A percentile compares a stretch with the other conserved stretches of the same genome.
phyloP scores from a whole-genome alignment of 2,797 vertebrate species.

The Rhinella marina region DNA sequence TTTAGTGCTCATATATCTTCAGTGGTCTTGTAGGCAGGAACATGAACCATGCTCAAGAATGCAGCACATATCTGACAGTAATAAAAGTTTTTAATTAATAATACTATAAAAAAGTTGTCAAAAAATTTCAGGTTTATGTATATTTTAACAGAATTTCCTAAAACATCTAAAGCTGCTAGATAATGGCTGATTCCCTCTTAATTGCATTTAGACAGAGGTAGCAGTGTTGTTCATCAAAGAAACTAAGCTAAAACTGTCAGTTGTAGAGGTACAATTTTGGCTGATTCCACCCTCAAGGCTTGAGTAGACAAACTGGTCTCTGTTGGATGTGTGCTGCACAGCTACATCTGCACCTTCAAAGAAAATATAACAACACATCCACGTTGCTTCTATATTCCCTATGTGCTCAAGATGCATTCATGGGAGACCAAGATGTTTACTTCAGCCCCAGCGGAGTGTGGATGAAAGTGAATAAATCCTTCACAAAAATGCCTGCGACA shows the following conservation, averaged over 20 bases:
- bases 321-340: slow-evolving; percentile 4
- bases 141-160: not conserved
- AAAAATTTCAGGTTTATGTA: not conserved
- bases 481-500: slow-evolving; percentile 20
- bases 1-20: not conserved
- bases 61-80: not conserved
- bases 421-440: slow-evolving; percentile 22
- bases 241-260: not conserved
- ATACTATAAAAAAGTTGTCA: not conserved
- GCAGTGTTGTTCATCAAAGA: not conserved
- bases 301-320: slow-evolving; percentile 11
- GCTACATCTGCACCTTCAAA: slow-evolving; percentile 27
- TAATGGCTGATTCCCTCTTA: not conserved
- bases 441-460: not conserved
- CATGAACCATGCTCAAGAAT: not conserved
- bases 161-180: not conserved
- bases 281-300: slow-evolving; percentile 7
- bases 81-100: not conserved
- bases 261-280: slow-evolving; percentile 5
- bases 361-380: not conserved
- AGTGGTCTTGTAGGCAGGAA: not conserved
- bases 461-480: slow-evolving; percentile 21
- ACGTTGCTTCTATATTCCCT: slow-evolving; percentile 26
- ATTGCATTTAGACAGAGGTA: not conserved
- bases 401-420: slow-evolving; percentile 7